Conservation (phyloP, 2,113 vertebrate genomes). For the Tachysurus vachellii region DNA sequence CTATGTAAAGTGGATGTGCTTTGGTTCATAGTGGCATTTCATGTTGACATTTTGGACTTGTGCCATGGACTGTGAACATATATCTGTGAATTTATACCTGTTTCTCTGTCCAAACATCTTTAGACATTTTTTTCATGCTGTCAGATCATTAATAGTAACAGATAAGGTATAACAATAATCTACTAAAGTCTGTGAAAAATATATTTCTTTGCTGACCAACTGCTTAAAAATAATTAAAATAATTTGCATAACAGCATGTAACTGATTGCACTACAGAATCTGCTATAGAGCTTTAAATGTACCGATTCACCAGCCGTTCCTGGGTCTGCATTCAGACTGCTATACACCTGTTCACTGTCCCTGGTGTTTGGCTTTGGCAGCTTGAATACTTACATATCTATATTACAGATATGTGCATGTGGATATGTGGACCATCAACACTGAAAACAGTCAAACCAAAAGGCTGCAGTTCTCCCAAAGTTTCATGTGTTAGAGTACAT, state of each 20-base stretch:
- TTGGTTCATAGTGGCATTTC: background rate
- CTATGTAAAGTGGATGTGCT: background rate
- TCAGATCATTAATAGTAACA: no score
- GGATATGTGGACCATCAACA: background rate
- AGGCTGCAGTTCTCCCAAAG: background rate
- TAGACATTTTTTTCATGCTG: no score
- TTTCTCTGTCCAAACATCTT: background rate
- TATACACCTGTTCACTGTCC: background rate
- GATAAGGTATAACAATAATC: background rate
- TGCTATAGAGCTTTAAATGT: background rate
- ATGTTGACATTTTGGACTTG: background rate
- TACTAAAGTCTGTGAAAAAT: background rate
- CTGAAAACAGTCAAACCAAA: background rate
- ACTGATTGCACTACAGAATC: background rate
- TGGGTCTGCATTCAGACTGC: background rate
- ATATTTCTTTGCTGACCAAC: background rate
- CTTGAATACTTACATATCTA: background rate
- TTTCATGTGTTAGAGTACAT: background rate
- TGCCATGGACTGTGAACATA: background rate
- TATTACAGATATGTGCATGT: background rate
- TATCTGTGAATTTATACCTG: background rate
- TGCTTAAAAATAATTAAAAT: background rate
- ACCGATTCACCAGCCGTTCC: background rate
- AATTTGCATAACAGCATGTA: background rate
- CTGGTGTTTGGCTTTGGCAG: background rate